phyloP scores from a whole-genome alignment of 2,113 vertebrate genomes.

The Atractosteus spatula region DNA sequence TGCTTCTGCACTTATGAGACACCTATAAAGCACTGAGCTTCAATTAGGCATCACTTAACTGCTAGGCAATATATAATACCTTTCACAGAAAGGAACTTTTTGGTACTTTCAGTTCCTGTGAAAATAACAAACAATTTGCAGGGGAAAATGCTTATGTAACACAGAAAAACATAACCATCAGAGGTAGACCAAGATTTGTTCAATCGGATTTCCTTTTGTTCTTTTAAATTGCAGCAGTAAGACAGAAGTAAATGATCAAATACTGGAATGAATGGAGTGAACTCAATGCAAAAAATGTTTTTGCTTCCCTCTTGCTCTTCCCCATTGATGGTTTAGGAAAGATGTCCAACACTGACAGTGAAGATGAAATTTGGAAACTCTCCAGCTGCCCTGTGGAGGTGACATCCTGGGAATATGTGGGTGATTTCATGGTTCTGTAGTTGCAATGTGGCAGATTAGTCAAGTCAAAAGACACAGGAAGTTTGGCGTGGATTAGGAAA shows the following conservation, averaged over 20 bases:
- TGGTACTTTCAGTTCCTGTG: background rate
- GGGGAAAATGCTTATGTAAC: background rate
- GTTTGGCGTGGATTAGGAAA: background rate
- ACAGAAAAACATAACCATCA: background rate
- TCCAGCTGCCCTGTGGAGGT: background rate
- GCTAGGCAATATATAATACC: background rate
- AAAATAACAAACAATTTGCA: background rate
- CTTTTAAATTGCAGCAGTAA: too few relatives aligned
- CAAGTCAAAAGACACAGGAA: too few relatives aligned
- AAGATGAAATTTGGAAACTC: background rate
- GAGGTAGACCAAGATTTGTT: background rate
- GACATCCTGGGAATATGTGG: background rate
- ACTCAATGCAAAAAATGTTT: too few relatives aligned
- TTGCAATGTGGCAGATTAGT: background rate
- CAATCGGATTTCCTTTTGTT: too few relatives aligned
- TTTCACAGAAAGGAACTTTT: background rate
- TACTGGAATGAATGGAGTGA: too few relatives aligned
- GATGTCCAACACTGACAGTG: background rate
- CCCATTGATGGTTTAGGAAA: too few relatives aligned
- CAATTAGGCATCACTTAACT: conserved; percentile 3
- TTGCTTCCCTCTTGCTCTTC: too few relatives aligned
- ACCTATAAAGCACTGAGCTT: conserved; percentile 1
- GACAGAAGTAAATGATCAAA: too few relatives aligned
- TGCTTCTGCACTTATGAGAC: conserved; percentile 3
- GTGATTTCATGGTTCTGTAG: background rate